A percentile compares a stretch with the other conserved stretches of the same genome.
Conservation (phyloP, 2,888 invertebrate species). For the Rapana venosa region DNA sequence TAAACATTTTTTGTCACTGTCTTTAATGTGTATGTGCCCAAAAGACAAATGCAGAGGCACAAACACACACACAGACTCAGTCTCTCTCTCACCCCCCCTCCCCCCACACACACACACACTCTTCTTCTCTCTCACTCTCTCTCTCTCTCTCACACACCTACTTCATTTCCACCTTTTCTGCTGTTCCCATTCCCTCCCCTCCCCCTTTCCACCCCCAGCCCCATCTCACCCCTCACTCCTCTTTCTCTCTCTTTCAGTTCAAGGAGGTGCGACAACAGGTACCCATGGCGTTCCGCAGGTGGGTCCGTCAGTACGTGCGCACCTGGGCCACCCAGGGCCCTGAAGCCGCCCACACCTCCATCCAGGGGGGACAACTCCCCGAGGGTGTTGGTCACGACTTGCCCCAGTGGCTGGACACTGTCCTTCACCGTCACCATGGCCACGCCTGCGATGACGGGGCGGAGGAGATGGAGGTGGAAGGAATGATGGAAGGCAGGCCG, state of each 20-base stretch:
- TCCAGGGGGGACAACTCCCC: not conserved
- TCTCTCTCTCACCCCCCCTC: not conserved
- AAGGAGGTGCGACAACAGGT: slow-evolving; percentile 28
- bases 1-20: no score
- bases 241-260: slow-evolving; percentile 24
- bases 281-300: slow-evolving; percentile 25
- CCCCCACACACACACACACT: not conserved
- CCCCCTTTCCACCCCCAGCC: not conserved
- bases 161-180: not conserved
- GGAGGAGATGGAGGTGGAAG: not conserved
- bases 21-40: no score
- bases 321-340: slow-evolving; percentile 20
- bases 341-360: not conserved
- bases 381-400: slow-evolving; percentile 24
- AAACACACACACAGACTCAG: not conserved
- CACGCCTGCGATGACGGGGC: not conserved
- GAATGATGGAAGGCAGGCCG: not conserved
- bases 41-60: not conserved
- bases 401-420: slow-evolving; percentile 26
- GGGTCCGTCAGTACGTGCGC: slow-evolving; percentile 36
- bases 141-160: slow-evolving; percentile 15
- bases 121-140: no score
- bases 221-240: not conserved
- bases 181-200: not conserved
- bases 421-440: not conserved